Conservation (phyloP, 2,888 invertebrate species). For the Lamproptera curius region DNA sequence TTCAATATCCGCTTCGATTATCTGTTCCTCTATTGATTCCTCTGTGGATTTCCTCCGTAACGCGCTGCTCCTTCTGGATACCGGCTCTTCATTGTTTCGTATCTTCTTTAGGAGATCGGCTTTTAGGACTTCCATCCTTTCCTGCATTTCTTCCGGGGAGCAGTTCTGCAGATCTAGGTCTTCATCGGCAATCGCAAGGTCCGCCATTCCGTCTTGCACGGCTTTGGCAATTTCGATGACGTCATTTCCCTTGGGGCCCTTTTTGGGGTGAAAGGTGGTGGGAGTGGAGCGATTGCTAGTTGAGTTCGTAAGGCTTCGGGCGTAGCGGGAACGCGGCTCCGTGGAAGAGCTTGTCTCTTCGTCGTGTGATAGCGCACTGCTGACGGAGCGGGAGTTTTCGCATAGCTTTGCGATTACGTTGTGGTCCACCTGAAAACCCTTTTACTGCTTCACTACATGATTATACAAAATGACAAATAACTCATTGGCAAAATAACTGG, state of each 20-base stretch:
- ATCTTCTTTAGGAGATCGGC: conserved; percentile 60
- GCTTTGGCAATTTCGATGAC: conserved; percentile 73
- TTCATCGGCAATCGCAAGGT: conserved; percentile 59
- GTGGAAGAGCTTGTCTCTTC: conserved; percentile 59
- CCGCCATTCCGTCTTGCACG: conserved; percentile 77
- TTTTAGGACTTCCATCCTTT: conserved; percentile 61
- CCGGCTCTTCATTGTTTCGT: conserved; percentile 49
- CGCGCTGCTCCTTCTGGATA: conserved; percentile 50
- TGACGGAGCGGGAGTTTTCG: conserved; percentile 58
- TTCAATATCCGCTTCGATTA: conserved; percentile 42
- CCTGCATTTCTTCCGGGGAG: conserved; percentile 50
- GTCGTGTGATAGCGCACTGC: conserved; percentile 60
- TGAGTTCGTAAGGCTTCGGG: conserved; percentile 47
- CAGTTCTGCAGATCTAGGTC: conserved; percentile 41
- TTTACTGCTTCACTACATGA: too few relatives aligned
- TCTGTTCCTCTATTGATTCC: conserved; percentile 59
- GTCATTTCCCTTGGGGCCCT: conserved; percentile 58
- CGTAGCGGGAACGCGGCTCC: conserved; percentile 55
- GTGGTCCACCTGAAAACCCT: conserved; percentile 53
- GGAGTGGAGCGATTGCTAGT: conserved; percentile 30
- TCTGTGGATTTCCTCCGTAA: conserved; percentile 53
- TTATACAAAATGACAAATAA: too few relatives aligned
- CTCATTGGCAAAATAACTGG: too few relatives aligned
- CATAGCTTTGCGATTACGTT: conserved; percentile 53
- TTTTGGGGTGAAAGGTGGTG: conserved; percentile 22